A percentile compares a stretch with the other conserved stretches of the same genome.
Evolutionary conservation across 2,113 vertebrate genomes (phyloP).

Genomic region (Canis aureus): DNA sequence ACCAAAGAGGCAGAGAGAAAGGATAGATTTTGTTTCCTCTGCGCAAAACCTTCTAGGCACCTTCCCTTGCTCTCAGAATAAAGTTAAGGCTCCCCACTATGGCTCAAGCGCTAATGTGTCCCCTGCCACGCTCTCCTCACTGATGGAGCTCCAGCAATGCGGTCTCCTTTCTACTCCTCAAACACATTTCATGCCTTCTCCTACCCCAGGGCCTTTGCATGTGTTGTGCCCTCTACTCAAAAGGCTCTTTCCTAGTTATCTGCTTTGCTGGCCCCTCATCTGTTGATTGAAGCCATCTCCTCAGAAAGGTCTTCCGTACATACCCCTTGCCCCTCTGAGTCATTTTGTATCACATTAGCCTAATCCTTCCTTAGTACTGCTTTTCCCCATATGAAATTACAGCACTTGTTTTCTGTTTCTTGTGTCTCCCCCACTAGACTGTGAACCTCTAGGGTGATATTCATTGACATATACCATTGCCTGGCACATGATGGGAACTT

Average conservation of each 20-base stretch:
- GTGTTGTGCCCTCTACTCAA: neutral
- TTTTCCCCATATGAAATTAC: neutral
- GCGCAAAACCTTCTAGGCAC: neutral
- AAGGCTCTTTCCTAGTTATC: neutral
- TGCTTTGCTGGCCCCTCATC: neutral
- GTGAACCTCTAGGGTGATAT: neutral
- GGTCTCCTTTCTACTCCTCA: neutral
- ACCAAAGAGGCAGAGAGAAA: neutral
- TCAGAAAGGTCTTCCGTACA: conserved; percentile 4
- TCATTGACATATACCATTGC: neutral
- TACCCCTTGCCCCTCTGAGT: neutral
- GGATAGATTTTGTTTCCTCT: neutral
- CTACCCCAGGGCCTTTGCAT: conserved; percentile 44
- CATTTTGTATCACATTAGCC: neutral
- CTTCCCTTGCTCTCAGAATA: neutral
- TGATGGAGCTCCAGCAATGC: neutral
- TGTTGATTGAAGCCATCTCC: neutral
- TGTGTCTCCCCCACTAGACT: neutral
- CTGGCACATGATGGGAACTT: neutral
- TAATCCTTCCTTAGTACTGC: neutral
- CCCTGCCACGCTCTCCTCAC: neutral
- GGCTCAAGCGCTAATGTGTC: too few species aligned
- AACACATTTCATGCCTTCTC: neutral
- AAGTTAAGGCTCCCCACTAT: neutral
- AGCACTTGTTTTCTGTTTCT: neutral